Base-by-base conservation (phyloP, 2,888 invertebrate species). In the Arctia plantaginis region DNA sequence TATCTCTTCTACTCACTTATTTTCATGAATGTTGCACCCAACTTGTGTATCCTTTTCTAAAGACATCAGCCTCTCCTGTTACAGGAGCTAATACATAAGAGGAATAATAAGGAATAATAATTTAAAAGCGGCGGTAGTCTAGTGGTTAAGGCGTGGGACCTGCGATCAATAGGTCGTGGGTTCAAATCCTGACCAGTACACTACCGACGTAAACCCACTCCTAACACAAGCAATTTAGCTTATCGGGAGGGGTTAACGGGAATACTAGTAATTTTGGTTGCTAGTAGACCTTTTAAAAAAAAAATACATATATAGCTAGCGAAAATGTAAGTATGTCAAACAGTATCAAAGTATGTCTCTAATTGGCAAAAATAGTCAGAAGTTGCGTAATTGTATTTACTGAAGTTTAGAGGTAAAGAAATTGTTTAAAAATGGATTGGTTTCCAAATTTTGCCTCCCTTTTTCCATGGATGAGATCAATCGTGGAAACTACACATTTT, bases 1-100 rank as follows among this genome's bases (percentile, higher is more conserved):
- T 99, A 99, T 90, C 96, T 99, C 82, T 97, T 99, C 95, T 99
- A 98, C 94, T 98, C 99, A 67, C 95, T 99, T 85, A 98, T 99
- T 89, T 99, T 99, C 93, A 96, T 99, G 88, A 99, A 98, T 92
- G 98, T 98, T 55, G 96, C 97, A 75, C 99, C 99, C 41, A 97
- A 99, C 72, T 97, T 99, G 82, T 96, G 98, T 99, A 98, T 97
- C 97, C 97, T 97, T 97, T 97, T 39, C 74, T 82, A 72, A 66
- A 70, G 27, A 65, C 55, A 10, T 27, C 51, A n/a, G 15, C 10
- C 20, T 7, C 7, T 7, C 8, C 3, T 23, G 10, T 2, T n/a
- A n/a, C n/a, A n/a, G n/a, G n/a, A n/a, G n/a, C n/a, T n/a, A n/a
- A n/a, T 23, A 1, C n/a, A 55, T 8, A 51, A 7, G 23, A 23